These are phyloP conservation scores for Rousettus madagascariensis DNA, from an alignment of 2,797 vertebrate genomes.

Conservation along the genomic window DNA sequence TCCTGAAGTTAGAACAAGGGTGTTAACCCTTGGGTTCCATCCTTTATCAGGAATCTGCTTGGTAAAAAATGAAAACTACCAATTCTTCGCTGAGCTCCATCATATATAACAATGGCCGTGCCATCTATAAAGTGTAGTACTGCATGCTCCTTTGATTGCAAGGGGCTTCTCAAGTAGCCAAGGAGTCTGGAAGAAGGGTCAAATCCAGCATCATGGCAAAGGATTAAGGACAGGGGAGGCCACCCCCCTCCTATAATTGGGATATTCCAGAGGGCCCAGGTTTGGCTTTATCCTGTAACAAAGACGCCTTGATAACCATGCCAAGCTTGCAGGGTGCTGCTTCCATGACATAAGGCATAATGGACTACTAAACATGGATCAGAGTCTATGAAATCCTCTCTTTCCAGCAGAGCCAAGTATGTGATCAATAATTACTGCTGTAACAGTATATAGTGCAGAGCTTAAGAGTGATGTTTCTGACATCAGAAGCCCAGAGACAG, in stretches of 20 bases:
- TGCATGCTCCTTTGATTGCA: not conserved
- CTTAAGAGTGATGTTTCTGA: not conserved
- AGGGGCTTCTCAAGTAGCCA: not conserved
- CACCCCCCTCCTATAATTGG: not conserved
- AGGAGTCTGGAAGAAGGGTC: not conserved
- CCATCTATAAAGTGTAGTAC: not conserved
- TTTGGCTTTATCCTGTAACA: not conserved
- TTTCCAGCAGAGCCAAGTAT: not conserved
- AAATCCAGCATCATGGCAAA: not conserved
- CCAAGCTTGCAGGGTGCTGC: not conserved
- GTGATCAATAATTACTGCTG: not conserved
- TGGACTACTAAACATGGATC: not conserved
- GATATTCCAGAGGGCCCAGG: not conserved
- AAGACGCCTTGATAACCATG: not conserved
- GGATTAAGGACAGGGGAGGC: not conserved
- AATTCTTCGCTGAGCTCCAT: not conserved
- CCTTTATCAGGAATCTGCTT: not conserved
- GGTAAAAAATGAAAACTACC: not conserved
- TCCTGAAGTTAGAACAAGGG: not conserved
- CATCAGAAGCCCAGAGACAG: not conserved
- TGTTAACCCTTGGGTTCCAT: not conserved
- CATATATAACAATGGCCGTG: not conserved
- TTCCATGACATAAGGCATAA: not conserved
- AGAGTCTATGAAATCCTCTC: not conserved
- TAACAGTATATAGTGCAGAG: not conserved